Conservation (phyloP, 64 coral and sea anemone genomes). For the Pocillopora damicornis region DNA sequence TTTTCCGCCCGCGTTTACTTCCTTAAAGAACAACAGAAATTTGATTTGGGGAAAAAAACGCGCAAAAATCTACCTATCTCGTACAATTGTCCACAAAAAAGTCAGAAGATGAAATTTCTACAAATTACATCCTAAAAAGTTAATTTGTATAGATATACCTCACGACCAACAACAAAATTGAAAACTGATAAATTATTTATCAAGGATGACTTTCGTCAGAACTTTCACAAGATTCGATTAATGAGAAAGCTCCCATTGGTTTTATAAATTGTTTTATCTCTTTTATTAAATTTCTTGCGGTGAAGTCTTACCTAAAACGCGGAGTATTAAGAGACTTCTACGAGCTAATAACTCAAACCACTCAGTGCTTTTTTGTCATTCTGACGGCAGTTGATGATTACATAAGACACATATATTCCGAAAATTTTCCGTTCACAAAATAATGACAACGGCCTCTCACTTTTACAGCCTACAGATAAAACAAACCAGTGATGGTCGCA, state of each 20-base stretch:
- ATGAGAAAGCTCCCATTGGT: not conserved
- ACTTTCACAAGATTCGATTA: not conserved
- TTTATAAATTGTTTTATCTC: not conserved
- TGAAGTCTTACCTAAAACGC: not conserved
- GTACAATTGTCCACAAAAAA: not conserved
- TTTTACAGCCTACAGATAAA: too few species aligned
- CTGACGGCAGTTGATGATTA: too few species aligned
- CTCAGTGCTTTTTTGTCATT: not conserved
- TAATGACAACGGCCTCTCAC: too few species aligned
- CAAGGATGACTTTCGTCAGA: not conserved
- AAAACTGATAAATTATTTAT: not conserved
- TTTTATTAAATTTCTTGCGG: not conserved
- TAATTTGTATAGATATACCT: not conserved
- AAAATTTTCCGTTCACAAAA: too few species aligned
- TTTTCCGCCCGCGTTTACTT: too few species aligned
- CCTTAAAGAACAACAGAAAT: too few species aligned
- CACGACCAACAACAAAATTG: not conserved
- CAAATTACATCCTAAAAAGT: not conserved
- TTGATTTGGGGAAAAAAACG: too few species aligned
- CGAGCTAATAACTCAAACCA: not conserved
- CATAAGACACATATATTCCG: too few species aligned
- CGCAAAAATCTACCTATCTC: not conserved
- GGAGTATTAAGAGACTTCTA: not conserved
- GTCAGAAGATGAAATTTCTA: not conserved
- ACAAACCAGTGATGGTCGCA: too few species aligned